Base-by-base conservation (phyloP, 2,888 invertebrate species). In the Nomada fucata region DNA sequence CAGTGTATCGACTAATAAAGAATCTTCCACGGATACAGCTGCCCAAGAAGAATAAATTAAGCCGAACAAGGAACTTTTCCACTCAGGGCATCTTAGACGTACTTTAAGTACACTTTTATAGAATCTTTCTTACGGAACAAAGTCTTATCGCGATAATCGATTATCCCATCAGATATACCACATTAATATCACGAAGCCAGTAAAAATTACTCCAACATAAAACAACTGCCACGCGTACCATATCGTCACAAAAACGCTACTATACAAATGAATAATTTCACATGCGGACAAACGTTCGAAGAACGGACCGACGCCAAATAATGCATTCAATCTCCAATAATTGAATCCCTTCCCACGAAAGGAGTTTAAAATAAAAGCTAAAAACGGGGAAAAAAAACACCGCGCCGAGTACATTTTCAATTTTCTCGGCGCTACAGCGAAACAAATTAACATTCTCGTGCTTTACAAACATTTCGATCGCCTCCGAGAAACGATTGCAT, bases 1-100 rank as follows among this genome's bases (percentile, higher is more conserved):
- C 29, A 44, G 44, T 59, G 1, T 29, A 70, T 59, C 59, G 44
- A 44, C 26, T 59, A 70, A 70, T 47, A 44, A 68, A 23, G 65
- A 36, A 36, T 59, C 42, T 61, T 69, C 52, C 10, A 23, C 70
- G 61, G 52, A 60, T 47, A 63, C 10, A 55, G 10, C 44, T 59
- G 57, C 44, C 50, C 13, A 23, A 11, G 44, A 53, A 44, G 42
- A 55, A 75, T 59, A 55, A 15, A 67, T 42, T 26, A n/a, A 72
- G 26, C 23, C 9, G n/a, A 55, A 44, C 15, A 44, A 44, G 15
- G n/a, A 53, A 55, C 23, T 44, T 72, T 55, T 53, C 42, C 13
- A 0, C n/a, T 2, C 23, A 7, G 20, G 26, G 13, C 63, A 63
- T 26, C 13, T 64, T 64, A 55, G 18, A 15, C 36, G 29, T 26